phyloP scores from a whole-genome alignment of 2,888 invertebrate genomes.

The Strigamia crassipes region DNA sequence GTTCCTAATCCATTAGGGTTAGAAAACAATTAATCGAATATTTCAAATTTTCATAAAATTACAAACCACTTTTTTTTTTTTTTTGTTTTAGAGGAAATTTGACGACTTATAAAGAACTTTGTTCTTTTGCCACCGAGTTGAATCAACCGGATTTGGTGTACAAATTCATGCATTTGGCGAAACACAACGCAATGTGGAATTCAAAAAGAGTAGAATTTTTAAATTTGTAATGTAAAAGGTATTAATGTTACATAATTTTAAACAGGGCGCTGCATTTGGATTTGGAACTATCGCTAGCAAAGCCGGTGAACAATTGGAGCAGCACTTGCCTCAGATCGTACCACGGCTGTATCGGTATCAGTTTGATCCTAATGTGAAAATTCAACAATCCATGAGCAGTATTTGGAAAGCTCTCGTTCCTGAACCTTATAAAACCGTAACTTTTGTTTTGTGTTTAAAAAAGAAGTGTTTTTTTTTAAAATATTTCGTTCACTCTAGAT shows the following conservation, averaged over 20 bases:
- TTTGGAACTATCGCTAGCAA: constrained; percentile 83
- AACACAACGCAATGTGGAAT: constrained; percentile 93
- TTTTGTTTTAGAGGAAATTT: constrained; percentile 85
- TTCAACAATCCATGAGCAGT: constrained; percentile 89
- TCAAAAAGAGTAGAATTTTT: constrained; percentile 72
- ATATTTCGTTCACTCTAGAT: constrained; percentile 64
- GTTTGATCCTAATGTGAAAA: constrained; percentile 89
- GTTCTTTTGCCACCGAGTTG: constrained; percentile 88
- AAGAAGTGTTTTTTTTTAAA: no score
- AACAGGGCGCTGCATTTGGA: constrained; percentile 85
- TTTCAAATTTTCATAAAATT: constrained; percentile 54
- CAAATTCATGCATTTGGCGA: constrained; percentile 93
- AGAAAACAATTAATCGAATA: no score
- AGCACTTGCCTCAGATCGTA: constrained; percentile 81
- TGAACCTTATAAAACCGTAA: constrained; percentile 79
- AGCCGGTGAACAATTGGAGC: constrained; percentile 80
- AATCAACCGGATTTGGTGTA: constrained; percentile 94
- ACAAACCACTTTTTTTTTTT: no score
- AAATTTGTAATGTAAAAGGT: not conserved
- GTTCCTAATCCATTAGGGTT: constrained; percentile 86
- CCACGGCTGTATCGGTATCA: constrained; percentile 85
- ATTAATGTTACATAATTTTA: not conserved
- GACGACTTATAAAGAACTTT: constrained; percentile 92
- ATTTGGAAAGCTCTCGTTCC: constrained; percentile 91
- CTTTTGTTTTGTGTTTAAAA: no score